Evolutionary conservation across 1,140 invertebrate species (phyloP).

Genomic region (Drosophila ohnishii): DNA sequence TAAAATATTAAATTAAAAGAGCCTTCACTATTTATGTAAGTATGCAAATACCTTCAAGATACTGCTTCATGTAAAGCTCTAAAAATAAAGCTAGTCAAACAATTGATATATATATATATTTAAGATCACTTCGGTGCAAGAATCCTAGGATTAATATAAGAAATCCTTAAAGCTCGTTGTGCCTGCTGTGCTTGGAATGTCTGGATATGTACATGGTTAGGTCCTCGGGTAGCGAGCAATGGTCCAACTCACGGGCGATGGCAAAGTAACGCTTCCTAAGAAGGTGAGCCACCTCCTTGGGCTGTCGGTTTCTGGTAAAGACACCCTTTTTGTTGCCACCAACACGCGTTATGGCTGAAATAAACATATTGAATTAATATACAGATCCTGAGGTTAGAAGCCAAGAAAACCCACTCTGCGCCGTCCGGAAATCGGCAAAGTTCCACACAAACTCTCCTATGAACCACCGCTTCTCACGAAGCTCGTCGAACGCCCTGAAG

Average conservation of each 20-base stretch:
- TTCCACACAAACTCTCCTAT: constrained; percentile 99
- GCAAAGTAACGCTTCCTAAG: constrained; percentile 89
- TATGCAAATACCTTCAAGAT: not conserved
- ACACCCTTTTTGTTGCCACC: constrained; percentile 96
- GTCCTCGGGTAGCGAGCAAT: constrained; percentile 57
- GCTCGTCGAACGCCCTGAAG: constrained; percentile 94
- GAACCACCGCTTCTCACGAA: constrained; percentile 91
- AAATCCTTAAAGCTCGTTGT: constrained; percentile 17
- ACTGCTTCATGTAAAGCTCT: not conserved
- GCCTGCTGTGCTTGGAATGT: not conserved
- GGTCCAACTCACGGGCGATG: constrained; percentile 86
- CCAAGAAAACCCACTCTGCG: constrained; percentile 85
- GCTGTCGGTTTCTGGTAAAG: constrained; percentile 93
- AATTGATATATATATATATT: not conserved
- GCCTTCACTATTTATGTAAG: not conserved
- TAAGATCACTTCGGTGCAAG: not conserved
- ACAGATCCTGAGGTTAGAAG: not conserved
- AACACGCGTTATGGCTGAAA: constrained; percentile 86
- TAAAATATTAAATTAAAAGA: not conserved
- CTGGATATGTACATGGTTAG: constrained; percentile 46
- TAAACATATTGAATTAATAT: not conserved
- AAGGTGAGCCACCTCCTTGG: constrained; percentile 91
- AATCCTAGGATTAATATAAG: not conserved
- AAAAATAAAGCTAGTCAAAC: not conserved
- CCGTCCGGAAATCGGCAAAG: constrained; percentile 94